Evolutionary conservation across 1,140 invertebrate genomes (phyloP).

Genomic region (Drosophila takahashii): DNA sequence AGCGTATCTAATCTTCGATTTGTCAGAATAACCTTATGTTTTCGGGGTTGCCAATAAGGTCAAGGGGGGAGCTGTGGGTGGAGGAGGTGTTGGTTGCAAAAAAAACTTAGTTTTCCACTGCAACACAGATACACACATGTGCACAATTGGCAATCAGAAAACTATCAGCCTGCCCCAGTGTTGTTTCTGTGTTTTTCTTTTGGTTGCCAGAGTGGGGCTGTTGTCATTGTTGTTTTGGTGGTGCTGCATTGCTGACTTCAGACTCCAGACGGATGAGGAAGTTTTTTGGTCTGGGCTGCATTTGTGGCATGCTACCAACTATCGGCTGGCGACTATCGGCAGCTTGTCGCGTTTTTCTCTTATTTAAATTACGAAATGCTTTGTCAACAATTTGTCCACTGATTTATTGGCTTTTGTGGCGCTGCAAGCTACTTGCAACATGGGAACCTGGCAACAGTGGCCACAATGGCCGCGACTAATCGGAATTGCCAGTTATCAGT

Average conservation of each 20-base stretch:
- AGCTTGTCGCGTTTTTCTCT: constrained; percentile 65
- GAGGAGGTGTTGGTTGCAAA: constrained; percentile 9
- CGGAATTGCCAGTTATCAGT: constrained; percentile 72
- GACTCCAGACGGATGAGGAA: constrained; percentile 64
- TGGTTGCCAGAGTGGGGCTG: constrained; percentile 3
- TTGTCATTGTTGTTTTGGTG: constrained; percentile 25
- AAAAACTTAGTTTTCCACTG: constrained; percentile 13
- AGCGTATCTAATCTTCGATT: constrained; percentile 45
- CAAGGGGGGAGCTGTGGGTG: constrained; percentile 29
- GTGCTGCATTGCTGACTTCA: constrained; percentile 1
- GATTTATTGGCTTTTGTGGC: constrained; percentile 68
- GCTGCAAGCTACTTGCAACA: constrained; percentile 16
- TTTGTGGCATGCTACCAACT: constrained; percentile 70
- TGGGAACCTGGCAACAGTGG: constrained; percentile 19
- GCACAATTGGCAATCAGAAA: constrained; percentile 44
- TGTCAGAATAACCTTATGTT: constrained; percentile 14
- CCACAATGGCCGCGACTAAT: constrained; percentile 59
- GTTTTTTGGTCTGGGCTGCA: constrained; percentile 57
- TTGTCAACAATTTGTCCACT: constrained; percentile 82
- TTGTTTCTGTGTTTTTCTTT: constrained; percentile 7
- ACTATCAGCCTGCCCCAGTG: constrained; percentile 51
- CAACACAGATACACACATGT: constrained; percentile 11
- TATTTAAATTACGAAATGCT: constrained; percentile 83
- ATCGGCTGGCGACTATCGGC: constrained; percentile 68
- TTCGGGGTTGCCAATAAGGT: constrained; percentile 49